Evolutionary conservation across 2,113 vertebrate genomes (phyloP).

Genomic region (Varanus salvator): DNA sequence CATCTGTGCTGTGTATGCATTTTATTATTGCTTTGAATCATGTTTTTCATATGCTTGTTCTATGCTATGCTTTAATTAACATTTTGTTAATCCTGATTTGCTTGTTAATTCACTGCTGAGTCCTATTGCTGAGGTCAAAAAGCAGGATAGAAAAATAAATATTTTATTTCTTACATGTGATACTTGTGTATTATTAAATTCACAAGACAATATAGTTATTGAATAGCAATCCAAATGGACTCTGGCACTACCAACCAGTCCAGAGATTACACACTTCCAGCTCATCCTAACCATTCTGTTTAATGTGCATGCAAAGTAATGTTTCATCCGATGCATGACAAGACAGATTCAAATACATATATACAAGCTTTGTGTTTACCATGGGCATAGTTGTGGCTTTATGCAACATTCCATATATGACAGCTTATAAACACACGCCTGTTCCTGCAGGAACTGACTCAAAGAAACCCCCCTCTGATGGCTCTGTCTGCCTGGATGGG

Average conservation of each 20-base stretch:
- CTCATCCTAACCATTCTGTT: neutral
- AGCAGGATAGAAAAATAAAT: neutral
- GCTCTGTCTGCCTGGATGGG: neutral
- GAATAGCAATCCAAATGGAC: neutral
- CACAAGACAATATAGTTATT: neutral
- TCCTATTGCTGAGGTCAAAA: no score
- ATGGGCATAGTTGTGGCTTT: conserved; percentile 14
- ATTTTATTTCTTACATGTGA: neutral
- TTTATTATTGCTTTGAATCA: no score
- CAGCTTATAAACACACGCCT: conserved; percentile 2
- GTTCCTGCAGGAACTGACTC: conserved; percentile 19
- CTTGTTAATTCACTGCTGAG: no score
- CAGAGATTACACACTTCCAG: neutral
- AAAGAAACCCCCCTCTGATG: neutral
- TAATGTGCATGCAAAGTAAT: neutral
- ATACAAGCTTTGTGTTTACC: neutral
- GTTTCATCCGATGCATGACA: neutral
- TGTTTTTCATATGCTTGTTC: no score
- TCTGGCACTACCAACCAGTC: no score
- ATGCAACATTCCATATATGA: neutral
- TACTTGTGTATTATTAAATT: no score
- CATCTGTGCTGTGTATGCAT: no score
- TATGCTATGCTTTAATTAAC: no score
- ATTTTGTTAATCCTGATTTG: no score
- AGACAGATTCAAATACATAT: neutral